Evolutionary conservation across 2,797 vertebrate genomes (phyloP).

Genomic region (Coluber constrictor): DNA sequence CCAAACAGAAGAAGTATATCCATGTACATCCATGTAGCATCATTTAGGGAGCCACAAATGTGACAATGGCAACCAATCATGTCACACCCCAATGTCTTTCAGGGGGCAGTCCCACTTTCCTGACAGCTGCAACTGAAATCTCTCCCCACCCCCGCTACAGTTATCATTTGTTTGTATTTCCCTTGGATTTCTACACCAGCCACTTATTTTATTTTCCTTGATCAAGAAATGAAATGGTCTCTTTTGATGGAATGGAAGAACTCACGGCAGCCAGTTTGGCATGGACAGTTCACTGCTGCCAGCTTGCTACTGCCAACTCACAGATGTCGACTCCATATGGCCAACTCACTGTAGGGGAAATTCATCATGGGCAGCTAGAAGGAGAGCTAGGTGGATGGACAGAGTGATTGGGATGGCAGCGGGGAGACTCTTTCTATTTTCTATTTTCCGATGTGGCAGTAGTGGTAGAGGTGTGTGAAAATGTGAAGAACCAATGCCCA

Average conservation of each 20-base stretch:
- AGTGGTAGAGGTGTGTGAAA: neutral
- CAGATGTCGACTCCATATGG: neutral
- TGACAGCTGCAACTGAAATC: neutral
- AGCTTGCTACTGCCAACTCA: neutral
- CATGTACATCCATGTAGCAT: neutral
- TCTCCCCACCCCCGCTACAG: neutral
- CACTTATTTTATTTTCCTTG: neutral
- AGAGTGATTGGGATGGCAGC: neutral
- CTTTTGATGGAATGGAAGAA: neutral
- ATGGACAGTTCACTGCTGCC: neutral
- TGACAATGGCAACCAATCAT: neutral
- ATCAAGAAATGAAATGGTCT: neutral
- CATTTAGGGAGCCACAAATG: neutral
- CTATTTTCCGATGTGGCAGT: neutral
- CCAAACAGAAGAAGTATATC: neutral
- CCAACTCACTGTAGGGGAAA: neutral
- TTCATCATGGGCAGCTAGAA: neutral
- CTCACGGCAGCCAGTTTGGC: neutral
- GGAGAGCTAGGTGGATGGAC: neutral
- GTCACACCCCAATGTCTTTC: neutral
- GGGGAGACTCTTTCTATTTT: neutral
- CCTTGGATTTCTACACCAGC: neutral
- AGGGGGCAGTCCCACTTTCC: neutral
- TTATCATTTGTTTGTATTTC: neutral
- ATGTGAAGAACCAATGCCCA: neutral